Evolutionary conservation across 1,140 invertebrate genomes (phyloP).

Genomic region (Berghia stephanieae): DNA sequence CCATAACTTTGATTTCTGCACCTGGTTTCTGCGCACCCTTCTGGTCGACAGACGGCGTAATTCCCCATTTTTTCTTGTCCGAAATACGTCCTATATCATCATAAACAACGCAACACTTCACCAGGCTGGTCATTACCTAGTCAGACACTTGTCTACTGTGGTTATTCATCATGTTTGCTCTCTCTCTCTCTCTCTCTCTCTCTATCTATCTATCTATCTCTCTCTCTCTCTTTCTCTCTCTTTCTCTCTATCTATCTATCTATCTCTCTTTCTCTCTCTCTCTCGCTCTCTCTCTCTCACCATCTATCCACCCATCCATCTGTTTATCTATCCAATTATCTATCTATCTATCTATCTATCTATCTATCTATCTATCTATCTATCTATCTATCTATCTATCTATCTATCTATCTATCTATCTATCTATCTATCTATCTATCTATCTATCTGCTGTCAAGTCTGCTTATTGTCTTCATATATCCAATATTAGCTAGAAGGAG

Average conservation of each 20-base stretch:
- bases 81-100: no score
- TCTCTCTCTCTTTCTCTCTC: neutral
- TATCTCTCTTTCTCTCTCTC: conserved; percentile 5
- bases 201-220: conserved; percentile 1
- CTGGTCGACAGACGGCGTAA: no score
- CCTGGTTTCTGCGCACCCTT: no score
- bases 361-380: conserved; percentile 7
- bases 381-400: conserved; percentile 14
- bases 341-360: conserved; percentile 8
- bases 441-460: no score
- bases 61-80: no score
- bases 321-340: neutral
- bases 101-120: no score
- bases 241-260: conserved; percentile 8
- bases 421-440: conserved; percentile 1
- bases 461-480: no score
- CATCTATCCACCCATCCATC: neutral
- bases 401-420: conserved; percentile 11
- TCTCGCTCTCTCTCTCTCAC: conserved; percentile 4
- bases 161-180: no score
- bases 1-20: no score
- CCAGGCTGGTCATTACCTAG: no score
- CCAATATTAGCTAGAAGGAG: no score
- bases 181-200: conserved; percentile 14
- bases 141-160: no score